Percentiles rank a stretch among this genome's conserved stretches.
These are phyloP conservation scores for Trichonephila inaurata DNA, from an alignment of 1,140 invertebrate genomes.

Conservation along the genomic window DNA sequence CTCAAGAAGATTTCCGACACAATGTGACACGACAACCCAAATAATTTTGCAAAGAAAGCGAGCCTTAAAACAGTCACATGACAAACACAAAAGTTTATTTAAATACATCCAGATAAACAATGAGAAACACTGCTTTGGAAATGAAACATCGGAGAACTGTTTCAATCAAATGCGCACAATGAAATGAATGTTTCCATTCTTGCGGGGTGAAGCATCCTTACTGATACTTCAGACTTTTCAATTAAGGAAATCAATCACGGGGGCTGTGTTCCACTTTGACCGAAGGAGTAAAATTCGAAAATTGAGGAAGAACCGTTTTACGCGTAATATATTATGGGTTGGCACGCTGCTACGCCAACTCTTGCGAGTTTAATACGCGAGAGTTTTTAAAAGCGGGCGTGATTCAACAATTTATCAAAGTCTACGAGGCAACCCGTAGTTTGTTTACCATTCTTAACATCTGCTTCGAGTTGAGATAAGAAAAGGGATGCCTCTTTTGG, in stretches of 20 bases:
- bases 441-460: conserved; percentile 63
- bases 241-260: conserved; percentile 61
- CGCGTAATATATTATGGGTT: conserved; percentile 53
- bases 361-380: conserved; percentile 28
- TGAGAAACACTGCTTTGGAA: too few relatives aligned
- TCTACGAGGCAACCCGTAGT: conserved; percentile 65
- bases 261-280: not conserved
- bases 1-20: too few relatives aligned
- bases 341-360: not conserved
- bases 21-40: too few relatives aligned
- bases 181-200: too few relatives aligned
- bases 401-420: conserved; percentile 72
- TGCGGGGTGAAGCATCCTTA: not conserved
- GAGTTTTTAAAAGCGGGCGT: conserved; percentile 65
- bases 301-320: conserved; percentile 35
- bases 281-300: conserved; percentile 7
- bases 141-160: not conserved
- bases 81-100: too few relatives aligned
- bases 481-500: not conserved
- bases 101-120: too few relatives aligned
- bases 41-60: too few relatives aligned
- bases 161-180: not conserved
- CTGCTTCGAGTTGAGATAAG: conserved; percentile 18
- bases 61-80: too few relatives aligned
- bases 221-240: conserved; percentile 42